Evolutionary conservation across 2,888 invertebrate genomes (phyloP).

Genomic region (Microdon myrmicae): DNA sequence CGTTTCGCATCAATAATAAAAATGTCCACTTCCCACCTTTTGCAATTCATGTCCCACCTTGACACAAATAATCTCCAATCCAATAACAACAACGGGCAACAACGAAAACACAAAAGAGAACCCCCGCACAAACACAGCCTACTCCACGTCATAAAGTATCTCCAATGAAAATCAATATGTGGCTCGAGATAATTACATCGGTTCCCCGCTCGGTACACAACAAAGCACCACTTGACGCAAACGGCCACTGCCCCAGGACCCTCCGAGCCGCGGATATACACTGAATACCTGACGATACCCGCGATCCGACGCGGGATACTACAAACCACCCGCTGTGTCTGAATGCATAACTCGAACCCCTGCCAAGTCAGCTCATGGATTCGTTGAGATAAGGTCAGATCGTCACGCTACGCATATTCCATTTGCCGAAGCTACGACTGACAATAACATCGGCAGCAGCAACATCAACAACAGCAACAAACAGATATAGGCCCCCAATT

Average conservation of each 20-base stretch:
- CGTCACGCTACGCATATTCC: conserved; percentile 43
- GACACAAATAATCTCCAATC: background rate
- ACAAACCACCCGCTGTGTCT: conserved; percentile 45
- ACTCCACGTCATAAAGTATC: conserved; percentile 27
- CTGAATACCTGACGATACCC: too few species aligned
- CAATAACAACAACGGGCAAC: background rate
- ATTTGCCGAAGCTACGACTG: conserved; percentile 4
- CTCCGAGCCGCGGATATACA: conserved; percentile 39
- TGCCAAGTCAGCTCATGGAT: conserved; percentile 49
- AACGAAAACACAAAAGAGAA: background rate
- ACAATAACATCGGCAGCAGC: conserved; percentile 6
- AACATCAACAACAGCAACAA: conserved; percentile 4
- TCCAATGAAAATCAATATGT: conserved; percentile 44
- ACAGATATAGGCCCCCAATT: conserved; percentile 15
- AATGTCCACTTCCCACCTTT: conserved; percentile 46
- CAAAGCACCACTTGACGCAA: conserved; percentile 28
- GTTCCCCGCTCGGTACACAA: conserved; percentile 45
- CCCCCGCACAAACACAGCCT: too few species aligned
- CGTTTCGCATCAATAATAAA: too few species aligned
- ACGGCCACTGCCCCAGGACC: conserved; percentile 31
- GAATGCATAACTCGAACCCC: conserved; percentile 50
- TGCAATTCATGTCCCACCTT: conserved; percentile 45
- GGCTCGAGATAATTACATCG: conserved; percentile 50
- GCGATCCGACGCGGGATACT: conserved; percentile 40
- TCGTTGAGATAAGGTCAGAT: conserved; percentile 42